Percentiles rank a stretch among this genome's conserved stretches.
Conservation (phyloP, 2,888 invertebrate genomes). For the Ecliptopera silaceata region DNA sequence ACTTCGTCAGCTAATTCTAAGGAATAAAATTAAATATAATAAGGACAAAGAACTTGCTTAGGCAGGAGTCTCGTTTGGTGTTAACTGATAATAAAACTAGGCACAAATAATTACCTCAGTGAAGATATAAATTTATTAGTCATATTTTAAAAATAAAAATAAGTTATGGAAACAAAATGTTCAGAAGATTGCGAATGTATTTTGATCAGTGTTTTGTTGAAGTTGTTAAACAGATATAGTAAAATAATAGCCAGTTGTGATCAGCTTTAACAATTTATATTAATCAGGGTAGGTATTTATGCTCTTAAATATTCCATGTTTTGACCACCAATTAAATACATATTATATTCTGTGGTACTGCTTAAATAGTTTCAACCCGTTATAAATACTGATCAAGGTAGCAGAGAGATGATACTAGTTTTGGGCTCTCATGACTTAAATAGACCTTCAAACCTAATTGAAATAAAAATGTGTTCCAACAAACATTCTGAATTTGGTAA, state of each 20-base stretch:
- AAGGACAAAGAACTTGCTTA: constrained; percentile 28
- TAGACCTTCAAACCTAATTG: too few species aligned
- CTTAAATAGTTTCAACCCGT: not conserved
- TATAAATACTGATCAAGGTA: not conserved
- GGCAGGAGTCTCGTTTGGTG: not conserved
- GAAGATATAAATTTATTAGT: not conserved
- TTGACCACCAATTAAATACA: not conserved
- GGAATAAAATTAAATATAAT: constrained; percentile 30
- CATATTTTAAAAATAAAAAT: not conserved
- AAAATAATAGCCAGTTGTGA: not conserved
- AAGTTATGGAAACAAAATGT: not conserved
- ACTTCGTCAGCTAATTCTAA: constrained; percentile 49
- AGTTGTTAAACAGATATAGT: not conserved
- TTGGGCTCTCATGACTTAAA: too few species aligned
- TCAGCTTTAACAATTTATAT: not conserved
- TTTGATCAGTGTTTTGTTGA: constrained; percentile 2
- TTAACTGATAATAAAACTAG: not conserved
- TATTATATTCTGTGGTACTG: not conserved
- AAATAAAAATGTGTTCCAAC: too few species aligned
- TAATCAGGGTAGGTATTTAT: not conserved
- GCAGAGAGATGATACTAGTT: not conserved
- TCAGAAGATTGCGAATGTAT: not conserved
- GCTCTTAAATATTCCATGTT: not conserved
- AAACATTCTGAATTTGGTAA: too few species aligned
- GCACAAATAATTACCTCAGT: constrained; percentile 17